A percentile compares a stretch with the other conserved stretches of the same genome.
These are phyloP conservation scores for Epinephelus lanceolatus DNA, from an alignment of 2,113 vertebrate genomes.

Conservation along the genomic window DNA sequence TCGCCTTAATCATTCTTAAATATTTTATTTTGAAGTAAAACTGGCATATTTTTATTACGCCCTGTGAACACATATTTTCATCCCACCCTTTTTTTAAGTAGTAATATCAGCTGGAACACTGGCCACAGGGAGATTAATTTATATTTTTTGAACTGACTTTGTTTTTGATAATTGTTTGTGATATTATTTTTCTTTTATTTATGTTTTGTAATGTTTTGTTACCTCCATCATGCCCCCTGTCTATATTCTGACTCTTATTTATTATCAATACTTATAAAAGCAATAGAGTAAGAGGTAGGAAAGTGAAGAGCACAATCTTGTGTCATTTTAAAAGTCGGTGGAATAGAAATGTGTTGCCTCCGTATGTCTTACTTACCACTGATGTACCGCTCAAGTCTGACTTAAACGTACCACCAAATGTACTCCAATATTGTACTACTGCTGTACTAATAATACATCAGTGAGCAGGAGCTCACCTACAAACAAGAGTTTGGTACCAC, in stretches of 20 bases:
- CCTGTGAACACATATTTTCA: constrained; percentile 56
- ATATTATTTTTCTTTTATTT: constrained; percentile 75
- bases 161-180: constrained; percentile 73
- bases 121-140: constrained; percentile 78
- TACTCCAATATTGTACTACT: constrained; percentile 26
- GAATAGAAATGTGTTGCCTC: constrained; percentile 86
- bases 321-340: constrained; percentile 80
- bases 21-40: constrained; percentile 84
- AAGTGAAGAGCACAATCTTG: constrained; percentile 92
- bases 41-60: constrained; percentile 65
- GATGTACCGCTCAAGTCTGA: constrained; percentile 55
- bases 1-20: constrained; percentile 93
- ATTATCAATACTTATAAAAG: constrained; percentile 90
- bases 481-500: constrained; percentile 42
- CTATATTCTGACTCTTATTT: constrained; percentile 67
- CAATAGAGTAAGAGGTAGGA: constrained; percentile 89
- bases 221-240: constrained; percentile 23
- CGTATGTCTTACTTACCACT: constrained; percentile 72
- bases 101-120: constrained; percentile 64
- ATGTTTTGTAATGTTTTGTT: constrained; percentile 79
- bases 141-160: constrained; percentile 78
- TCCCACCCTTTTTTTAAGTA: constrained; percentile 67
- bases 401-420: constrained; percentile 38
- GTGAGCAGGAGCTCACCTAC: constrained; percentile 43
- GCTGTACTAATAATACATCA: constrained; percentile 34